Conservation (phyloP, 1,140 invertebrate species). For the Maconellicoccus hirsutus region DNA sequence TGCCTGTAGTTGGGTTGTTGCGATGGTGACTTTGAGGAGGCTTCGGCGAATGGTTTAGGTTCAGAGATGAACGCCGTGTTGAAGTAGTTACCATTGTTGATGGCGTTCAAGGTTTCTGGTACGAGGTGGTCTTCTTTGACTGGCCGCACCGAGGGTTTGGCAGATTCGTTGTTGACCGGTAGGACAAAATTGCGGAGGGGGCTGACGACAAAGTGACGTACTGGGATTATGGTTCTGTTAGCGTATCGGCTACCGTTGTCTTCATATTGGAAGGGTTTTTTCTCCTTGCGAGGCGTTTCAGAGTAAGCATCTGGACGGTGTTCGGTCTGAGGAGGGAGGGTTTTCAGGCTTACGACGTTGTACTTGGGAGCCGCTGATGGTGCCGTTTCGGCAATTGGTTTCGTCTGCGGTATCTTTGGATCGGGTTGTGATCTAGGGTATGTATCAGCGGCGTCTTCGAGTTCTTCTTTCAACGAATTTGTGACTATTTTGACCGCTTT, state of each 20-base stretch:
- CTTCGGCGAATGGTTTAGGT: not conserved
- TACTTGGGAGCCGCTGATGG: not conserved
- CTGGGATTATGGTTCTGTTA: not conserved
- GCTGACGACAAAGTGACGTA: slow-evolving; percentile 1
- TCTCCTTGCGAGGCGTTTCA: not conserved
- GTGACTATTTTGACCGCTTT: slow-evolving; percentile 1
- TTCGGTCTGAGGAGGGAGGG: not conserved
- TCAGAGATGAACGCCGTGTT: not conserved
- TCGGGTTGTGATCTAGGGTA: not conserved
- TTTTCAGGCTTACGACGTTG: not conserved
- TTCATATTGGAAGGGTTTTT: not conserved
- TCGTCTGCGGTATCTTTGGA: not conserved
- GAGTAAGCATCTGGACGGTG: not conserved
- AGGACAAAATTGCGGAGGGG: not conserved
- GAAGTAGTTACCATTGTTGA: not conserved
- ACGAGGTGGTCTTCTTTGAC: not conserved
- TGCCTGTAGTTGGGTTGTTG: not conserved
- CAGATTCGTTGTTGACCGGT: not conserved
- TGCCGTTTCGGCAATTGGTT: not conserved
- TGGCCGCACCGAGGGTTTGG: not conserved
- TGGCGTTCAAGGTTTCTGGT: not conserved
- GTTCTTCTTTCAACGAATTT: not conserved
- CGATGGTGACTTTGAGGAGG: not conserved
- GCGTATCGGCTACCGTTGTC: not conserved
- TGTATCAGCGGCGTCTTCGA: not conserved